Conservation (phyloP, 2,797 vertebrate genomes). For the Pseudomugil tenellus region DNA sequence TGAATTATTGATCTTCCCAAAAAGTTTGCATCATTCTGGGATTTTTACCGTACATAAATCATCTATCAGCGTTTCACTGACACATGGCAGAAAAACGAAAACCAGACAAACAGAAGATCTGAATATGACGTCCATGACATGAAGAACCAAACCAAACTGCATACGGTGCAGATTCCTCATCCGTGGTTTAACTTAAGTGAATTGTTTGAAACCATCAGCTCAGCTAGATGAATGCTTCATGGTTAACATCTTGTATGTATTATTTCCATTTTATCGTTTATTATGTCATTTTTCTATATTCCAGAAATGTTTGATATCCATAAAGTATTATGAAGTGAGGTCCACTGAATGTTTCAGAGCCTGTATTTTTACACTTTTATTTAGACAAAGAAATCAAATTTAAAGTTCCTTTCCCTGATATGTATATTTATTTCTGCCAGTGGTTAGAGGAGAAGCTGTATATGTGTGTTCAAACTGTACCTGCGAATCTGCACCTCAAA, state of each 20-base stretch:
- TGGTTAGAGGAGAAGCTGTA: neutral
- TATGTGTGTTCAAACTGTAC: conserved; percentile 56
- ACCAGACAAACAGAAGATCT: neutral
- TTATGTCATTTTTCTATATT: neutral
- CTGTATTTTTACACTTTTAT: neutral
- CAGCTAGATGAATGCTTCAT: neutral
- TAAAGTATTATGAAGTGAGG: neutral
- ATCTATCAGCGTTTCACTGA: no score
- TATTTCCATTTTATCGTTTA: neutral
- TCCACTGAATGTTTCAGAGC: neutral
- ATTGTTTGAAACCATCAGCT: neutral
- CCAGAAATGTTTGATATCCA: no score
- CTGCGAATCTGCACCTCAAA: conserved; percentile 94
- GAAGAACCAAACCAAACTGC: neutral
- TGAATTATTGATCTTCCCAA: no score
- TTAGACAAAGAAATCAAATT: neutral
- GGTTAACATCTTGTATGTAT: neutral
- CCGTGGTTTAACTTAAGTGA: neutral
- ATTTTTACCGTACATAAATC: no score
- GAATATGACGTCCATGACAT: no score
- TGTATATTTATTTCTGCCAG: neutral
- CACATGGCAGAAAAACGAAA: no score
- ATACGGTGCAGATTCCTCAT: neutral
- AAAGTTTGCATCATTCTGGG: neutral
- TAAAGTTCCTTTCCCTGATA: no score